Evolutionary conservation across 2,113 vertebrate species (phyloP), one percentile per base, ranked within the genome.

Genomic region (Chionis minor): DNA sequence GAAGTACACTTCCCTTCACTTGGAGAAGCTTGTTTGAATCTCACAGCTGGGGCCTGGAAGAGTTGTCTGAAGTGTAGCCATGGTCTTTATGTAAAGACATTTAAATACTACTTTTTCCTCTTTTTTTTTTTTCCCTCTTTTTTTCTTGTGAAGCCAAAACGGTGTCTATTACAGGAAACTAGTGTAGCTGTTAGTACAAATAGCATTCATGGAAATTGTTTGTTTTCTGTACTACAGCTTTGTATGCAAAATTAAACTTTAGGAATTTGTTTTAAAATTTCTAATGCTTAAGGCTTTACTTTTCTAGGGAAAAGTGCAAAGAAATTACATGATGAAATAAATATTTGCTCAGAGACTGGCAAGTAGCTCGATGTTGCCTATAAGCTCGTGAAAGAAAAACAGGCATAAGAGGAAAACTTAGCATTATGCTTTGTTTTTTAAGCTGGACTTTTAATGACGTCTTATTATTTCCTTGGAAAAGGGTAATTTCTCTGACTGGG

Each of bases 401-500:
- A 28, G 10, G 28, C 3, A 2, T 26, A 47, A 83, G 18, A 86
- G 33, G 51, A 86, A 86, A 92, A 44, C 2, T 6, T 28, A 32
- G 18, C 44, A 22, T 6, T 66, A 28, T 4, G 6, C 10, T 71
- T 66, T 3, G 2, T 0, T 42, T 79, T 72, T 88, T 15, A 86
- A 83, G 55, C 5, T 8, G 33, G 35, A 18, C n/a, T 75, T 81
- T 21, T 33, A 59, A 59, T n/a, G 52, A 14, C 18, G 56, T 21
- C 27, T 85, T 78, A 30, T 62, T 42, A 38, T 63, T 55, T 79
- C n/a, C 20, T 65, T 45, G 24, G 24, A 72, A 82, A 84, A 88
- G 9, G 24, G 20, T 3, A 13, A 27, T 54, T 86, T 79, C 40
- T 72, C 40, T 79, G 13, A 59, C 4, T 0, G 0, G 32, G 13